Base-by-base conservation (phyloP, 1,140 invertebrate genomes). In the Metaphire vulgaris region DNA sequence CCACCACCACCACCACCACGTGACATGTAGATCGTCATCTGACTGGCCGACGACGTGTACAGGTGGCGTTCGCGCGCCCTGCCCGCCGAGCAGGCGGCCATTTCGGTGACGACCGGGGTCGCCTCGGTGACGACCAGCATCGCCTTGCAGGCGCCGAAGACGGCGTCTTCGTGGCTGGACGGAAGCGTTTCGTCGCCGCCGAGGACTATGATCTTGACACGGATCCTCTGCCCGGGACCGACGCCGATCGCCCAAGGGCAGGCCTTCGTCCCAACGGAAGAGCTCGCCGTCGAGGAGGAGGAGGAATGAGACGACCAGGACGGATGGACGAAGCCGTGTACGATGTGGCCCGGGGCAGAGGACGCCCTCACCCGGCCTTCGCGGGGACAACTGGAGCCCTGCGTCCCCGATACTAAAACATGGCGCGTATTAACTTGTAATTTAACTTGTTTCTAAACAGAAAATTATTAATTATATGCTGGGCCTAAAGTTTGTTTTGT, bases 171-270 rank as follows among this genome's bases (percentile, higher is more conserved):
- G 72, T 73, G 41, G 56, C 56, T 34, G 34, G 32, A 26, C 16
- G 72, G 72, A n/a, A 56, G 72, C 16, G 41, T 73, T 32, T 73
- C 34, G 1, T 73, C 72, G 72, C 56, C 72, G 26, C 72, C 72
- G 32, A 73, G 33, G 72, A 73, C 33, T 16, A 73, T 34, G 72
- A 73, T 41, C 72, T 73, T 74, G 0, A 74, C 1, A 2, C 67
- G 56, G 41, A 74, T 67, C 41, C 33, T 65, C 65, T 74, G 74
- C 26, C 74, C 74, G 2, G 56, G 30, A 6, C 30, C 56, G 2
- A 31, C 74, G 28, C 65, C 21, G 33, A 74, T 32, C 12, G 2
- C 21, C 74, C 74, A 74, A 16, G 74, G 74, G 33, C 74, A 74
- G 1, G 33, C 34, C 41, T 29, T 66, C 2, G 41, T 66, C 26